phyloP scores from a whole-genome alignment of 2,113 vertebrate genomes.

The Nannospalax galili region DNA sequence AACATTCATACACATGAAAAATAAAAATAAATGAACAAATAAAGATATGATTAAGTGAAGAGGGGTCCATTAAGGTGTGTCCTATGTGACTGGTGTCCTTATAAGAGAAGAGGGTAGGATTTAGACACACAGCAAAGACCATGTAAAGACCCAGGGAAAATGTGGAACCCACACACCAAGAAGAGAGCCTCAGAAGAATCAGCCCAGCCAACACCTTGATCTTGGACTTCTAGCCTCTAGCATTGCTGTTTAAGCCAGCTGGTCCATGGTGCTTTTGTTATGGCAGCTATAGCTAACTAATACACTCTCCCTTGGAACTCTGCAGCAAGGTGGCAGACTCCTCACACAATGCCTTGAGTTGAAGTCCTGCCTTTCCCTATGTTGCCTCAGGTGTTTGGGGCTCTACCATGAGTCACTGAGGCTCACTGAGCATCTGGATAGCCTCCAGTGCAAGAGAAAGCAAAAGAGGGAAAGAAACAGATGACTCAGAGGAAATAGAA shows the following conservation, averaged over 20 bases:
- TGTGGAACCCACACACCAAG: not conserved
- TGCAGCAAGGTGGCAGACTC: not conserved
- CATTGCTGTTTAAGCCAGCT: not conserved
- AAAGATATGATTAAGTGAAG: not conserved
- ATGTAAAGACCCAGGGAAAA: not conserved
- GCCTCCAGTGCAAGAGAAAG: not conserved
- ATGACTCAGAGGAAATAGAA: slow-evolving; percentile 46
- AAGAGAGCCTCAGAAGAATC: not conserved
- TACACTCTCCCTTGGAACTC: not conserved
- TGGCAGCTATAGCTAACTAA: not conserved
- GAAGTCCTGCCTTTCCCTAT: not conserved
- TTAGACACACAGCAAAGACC: not conserved
- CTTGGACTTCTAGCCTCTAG: not conserved
- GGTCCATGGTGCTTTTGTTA: not conserved
- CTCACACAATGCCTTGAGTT: not conserved
- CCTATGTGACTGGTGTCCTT: not conserved
- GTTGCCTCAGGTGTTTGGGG: not conserved
- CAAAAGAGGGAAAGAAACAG: slow-evolving; percentile 4
- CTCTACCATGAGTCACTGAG: not conserved
- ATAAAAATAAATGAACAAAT: too few relatives aligned
- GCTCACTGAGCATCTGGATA: not conserved
- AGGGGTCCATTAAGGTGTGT: not conserved
- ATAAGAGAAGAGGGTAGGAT: not conserved
- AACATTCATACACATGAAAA: too few relatives aligned
- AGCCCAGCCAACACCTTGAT: not conserved